phyloP scores from a whole-genome alignment of 2,797 vertebrate genomes.

The Chelidonichthys spinosus region DNA sequence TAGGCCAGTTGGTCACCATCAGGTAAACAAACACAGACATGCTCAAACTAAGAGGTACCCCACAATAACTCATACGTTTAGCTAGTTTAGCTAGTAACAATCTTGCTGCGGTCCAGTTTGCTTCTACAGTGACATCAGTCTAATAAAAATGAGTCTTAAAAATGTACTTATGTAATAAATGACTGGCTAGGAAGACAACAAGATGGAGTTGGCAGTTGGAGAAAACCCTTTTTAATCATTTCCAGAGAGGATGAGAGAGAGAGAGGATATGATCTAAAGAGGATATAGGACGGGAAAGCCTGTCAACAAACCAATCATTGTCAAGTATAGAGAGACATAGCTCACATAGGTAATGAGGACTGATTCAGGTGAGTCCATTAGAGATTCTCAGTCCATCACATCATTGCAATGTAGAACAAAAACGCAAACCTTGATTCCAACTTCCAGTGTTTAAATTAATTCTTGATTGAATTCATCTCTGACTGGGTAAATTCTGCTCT shows the following conservation, averaged over 20 bases:
- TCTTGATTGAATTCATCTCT: neutral
- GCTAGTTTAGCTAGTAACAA: neutral
- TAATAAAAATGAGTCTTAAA: no score
- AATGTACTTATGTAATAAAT: no score
- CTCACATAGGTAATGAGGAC: neutral
- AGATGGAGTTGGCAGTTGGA: no score
- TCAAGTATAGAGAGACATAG: no score
- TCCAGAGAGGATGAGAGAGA: no score
- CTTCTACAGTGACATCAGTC: no score
- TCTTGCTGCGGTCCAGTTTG: neutral
- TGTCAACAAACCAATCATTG: no score
- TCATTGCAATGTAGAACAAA: neutral
- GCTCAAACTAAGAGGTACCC: neutral
- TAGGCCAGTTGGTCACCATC: conserved; percentile 91
- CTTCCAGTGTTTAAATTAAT: neutral
- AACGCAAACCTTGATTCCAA: neutral
- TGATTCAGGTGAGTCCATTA: neutral
- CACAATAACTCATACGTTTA: neutral
- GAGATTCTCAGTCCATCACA: neutral
- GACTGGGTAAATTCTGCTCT: neutral
- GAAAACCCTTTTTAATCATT: no score
- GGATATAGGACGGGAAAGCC: no score
- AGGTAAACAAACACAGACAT: conserved; percentile 76
- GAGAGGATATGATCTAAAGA: no score
- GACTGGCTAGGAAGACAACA: no score